Percentiles rank a stretch among this genome's conserved stretches.
Conservation (phyloP, 1,140 invertebrate species). For the Papilio helenus region DNA sequence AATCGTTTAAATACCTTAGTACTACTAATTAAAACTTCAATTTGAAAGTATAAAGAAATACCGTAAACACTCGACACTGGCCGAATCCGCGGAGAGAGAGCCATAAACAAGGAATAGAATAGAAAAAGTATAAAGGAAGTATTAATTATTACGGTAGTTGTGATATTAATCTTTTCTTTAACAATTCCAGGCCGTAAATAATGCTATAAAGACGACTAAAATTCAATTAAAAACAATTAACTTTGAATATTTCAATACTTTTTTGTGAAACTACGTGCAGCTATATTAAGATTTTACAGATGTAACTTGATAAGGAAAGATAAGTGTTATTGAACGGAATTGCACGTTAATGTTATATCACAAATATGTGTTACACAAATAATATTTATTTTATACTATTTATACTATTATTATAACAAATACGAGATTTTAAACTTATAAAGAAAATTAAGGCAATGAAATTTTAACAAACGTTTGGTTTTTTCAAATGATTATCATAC, state of each 20-base stretch:
- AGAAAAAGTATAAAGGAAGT: too few species aligned
- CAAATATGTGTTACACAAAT: not conserved
- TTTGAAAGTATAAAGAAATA: slow-evolving; percentile 5
- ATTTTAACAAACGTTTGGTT: too few species aligned
- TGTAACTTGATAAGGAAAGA: not conserved
- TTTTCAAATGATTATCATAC: too few species aligned
- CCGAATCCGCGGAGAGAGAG: too few species aligned
- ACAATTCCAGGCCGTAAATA: not conserved
- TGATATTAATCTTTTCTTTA: not conserved
- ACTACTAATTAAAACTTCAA: not conserved
- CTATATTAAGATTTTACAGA: slow-evolving; percentile 5
- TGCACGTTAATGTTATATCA: slow-evolving; percentile 11
- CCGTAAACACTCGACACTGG: too few species aligned
- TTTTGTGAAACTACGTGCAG: not conserved
- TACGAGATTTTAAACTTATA: too few species aligned
- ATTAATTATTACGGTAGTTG: not conserved
- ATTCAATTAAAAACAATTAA: too few species aligned
- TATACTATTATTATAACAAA: too few species aligned
- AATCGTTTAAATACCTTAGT: not conserved
- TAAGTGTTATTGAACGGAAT: not conserved
- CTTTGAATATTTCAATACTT: not conserved
- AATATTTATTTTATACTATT: too few species aligned
- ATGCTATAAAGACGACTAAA: not conserved
- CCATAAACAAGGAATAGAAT: too few species aligned
- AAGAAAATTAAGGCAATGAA: too few species aligned